Evolutionary conservation across 2,888 invertebrate genomes (phyloP).

Genomic region (Bellardia bayeri): DNA sequence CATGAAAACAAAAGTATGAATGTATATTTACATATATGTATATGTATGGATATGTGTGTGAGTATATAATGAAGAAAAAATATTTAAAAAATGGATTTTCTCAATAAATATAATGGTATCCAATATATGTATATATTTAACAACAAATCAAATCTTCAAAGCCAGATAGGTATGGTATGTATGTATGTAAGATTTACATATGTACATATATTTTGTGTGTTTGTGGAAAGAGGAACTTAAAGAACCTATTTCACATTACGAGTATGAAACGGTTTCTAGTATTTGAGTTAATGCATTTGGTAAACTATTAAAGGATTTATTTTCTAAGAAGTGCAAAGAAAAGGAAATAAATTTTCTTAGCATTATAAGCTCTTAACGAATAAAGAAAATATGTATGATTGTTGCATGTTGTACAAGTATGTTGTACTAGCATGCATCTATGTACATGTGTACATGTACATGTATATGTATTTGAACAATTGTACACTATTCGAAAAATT

Average conservation of each 20-base stretch:
- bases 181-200: too few species aligned
- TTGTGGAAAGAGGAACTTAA: constrained; percentile 10
- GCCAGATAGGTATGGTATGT: not conserved
- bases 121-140: constrained; percentile 52
- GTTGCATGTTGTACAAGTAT: too few species aligned
- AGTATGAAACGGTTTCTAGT: constrained; percentile 55
- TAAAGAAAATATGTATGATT: constrained; percentile 50
- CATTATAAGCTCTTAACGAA: constrained; percentile 69
- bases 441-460: not conserved
- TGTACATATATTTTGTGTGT: too few species aligned
- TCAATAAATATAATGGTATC: constrained; percentile 65
- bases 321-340: constrained; percentile 47
- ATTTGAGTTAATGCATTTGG: constrained; percentile 70
- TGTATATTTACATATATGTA: not conserved
- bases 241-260: constrained; percentile 55
- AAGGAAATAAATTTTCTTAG: constrained; percentile 63
- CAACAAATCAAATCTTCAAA: constrained; percentile 38
- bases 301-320: constrained; percentile 72
- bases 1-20: not conserved
- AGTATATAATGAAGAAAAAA: constrained; percentile 30
- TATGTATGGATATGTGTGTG: not conserved
- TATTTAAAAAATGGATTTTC: constrained; percentile 67
- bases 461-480: not conserved
- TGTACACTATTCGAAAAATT: constrained; percentile 26
- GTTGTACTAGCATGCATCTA: not conserved